Evolutionary conservation across 2,797 vertebrate genomes (phyloP).

Genomic region (Hyperoplus immaculatus): DNA sequence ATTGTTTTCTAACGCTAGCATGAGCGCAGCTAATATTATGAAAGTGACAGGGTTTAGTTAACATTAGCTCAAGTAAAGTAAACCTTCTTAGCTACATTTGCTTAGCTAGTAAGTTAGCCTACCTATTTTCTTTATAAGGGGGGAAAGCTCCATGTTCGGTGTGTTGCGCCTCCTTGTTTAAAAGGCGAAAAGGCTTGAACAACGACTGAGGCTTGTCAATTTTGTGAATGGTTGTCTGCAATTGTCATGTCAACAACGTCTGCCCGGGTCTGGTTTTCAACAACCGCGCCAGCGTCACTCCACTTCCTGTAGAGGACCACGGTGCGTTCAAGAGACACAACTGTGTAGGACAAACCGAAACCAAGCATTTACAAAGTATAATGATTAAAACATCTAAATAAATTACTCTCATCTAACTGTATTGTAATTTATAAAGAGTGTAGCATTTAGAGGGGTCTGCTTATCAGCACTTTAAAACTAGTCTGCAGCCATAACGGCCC

Average conservation of each 20-base stretch:
- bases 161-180: background rate
- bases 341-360: constrained; percentile 35
- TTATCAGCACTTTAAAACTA: background rate
- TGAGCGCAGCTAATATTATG: background rate
- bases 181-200: background rate
- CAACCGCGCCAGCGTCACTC: constrained; percentile 79
- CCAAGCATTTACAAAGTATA: background rate
- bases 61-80: constrained; percentile 31
- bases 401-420: background rate
- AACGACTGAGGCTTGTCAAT: background rate
- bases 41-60: constrained; percentile 6
- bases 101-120: constrained; percentile 40
- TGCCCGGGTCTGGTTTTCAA: constrained; percentile 82
- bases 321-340: constrained; percentile 64
- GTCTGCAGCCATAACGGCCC: background rate
- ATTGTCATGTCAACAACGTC: constrained; percentile 59
- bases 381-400: background rate
- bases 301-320: constrained; percentile 70
- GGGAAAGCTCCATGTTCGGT: constrained; percentile 82
- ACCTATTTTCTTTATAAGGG: constrained; percentile 87
- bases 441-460: background rate
- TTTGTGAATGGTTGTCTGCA: background rate
- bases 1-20: constrained; percentile 36
- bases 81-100: background rate
- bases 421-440: background rate